Percentiles rank a stretch among this genome's conserved stretches.
phyloP scores from a whole-genome alignment of 2,113 vertebrate genomes.

The Carlito syrichta region DNA sequence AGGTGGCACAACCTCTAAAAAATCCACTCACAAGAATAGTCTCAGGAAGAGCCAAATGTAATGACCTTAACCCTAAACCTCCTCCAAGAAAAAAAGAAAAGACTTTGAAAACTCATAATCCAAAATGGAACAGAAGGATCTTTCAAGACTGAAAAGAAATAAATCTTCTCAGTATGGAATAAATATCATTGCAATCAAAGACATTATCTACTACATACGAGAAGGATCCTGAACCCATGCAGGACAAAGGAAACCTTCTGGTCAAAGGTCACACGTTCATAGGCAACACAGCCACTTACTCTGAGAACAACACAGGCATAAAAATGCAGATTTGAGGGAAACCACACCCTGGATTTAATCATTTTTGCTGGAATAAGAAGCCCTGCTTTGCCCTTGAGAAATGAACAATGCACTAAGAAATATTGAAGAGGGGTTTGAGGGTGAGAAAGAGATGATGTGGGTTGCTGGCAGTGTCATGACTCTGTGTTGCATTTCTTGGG shows the following conservation, averaged over 20 bases:
- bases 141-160: slow-evolving; percentile 32
- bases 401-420: slow-evolving; percentile 27
- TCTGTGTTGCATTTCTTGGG: not conserved
- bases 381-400: not conserved
- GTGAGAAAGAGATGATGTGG: not conserved
- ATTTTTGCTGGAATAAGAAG: not conserved
- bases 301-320: not conserved
- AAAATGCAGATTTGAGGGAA: not conserved
- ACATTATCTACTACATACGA: slow-evolving; percentile 41
- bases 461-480: not conserved
- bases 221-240: not conserved
- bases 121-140: slow-evolving; percentile 19
- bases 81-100: not conserved
- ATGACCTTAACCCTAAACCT: not conserved
- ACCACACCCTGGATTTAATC: slow-evolving; percentile 13
- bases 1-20: not conserved
- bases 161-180: slow-evolving; percentile 40
- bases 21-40: not conserved
- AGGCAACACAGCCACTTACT: slow-evolving; percentile 38
- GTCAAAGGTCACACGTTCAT: slow-evolving; percentile 34
- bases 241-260: not conserved
- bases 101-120: not conserved
- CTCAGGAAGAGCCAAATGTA: not conserved
- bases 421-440: not conserved
- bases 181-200: slow-evolving; percentile 42